phyloP scores from a whole-genome alignment of 2,113 vertebrate genomes.

The Terrapene triunguis region DNA sequence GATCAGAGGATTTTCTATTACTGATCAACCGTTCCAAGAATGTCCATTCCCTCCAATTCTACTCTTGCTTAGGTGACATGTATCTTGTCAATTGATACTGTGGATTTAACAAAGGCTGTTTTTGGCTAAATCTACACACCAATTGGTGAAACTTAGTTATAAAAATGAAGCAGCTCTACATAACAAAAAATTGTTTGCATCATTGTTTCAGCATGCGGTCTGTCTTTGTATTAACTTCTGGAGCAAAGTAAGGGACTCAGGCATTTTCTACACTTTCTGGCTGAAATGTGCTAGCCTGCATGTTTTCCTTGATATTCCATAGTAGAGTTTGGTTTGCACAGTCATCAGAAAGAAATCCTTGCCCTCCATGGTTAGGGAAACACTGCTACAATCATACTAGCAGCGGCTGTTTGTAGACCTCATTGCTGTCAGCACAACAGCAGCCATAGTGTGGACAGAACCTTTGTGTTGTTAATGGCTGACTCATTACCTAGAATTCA shows the following conservation, averaged over 20 bases:
- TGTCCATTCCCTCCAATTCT: background rate
- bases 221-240: background rate
- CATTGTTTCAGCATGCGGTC: no score
- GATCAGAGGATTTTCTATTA: background rate
- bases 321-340: background rate
- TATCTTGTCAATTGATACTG: background rate
- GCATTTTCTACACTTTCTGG: background rate
- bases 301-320: background rate
- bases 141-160: background rate
- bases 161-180: background rate
- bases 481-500: no score
- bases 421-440: background rate
- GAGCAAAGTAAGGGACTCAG: background rate
- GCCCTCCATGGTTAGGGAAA: background rate
- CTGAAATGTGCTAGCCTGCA: background rate
- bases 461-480: no score
- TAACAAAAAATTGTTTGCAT: background rate
- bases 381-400: background rate
- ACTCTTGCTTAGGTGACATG: background rate
- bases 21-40: fast-evolving
- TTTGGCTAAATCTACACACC: background rate
- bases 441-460: background rate
- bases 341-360: background rate
- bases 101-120: background rate
- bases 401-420: background rate